A percentile compares a stretch with the other conserved stretches of the same genome.
Evolutionary conservation across 2,113 vertebrate species (phyloP).

Genomic region (Natator depressus): DNA sequence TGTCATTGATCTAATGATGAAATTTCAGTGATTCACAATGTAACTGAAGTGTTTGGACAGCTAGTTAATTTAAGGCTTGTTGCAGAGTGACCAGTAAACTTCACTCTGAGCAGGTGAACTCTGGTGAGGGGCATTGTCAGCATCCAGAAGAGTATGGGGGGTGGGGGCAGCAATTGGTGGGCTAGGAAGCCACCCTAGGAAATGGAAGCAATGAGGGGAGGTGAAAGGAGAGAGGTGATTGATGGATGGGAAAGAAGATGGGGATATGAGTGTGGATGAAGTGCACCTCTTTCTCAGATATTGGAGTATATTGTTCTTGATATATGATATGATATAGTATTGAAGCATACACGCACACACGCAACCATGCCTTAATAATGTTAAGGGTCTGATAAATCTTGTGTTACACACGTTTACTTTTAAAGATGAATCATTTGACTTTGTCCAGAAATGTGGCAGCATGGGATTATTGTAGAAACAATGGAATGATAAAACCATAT

Average conservation of each 20-base stretch:
- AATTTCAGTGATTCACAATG: not conserved
- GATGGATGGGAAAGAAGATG: too few species aligned
- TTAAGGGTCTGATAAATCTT: not conserved
- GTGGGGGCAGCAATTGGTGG: not conserved
- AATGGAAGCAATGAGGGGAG: not conserved
- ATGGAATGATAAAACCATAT: not conserved
- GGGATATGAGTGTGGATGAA: too few species aligned
- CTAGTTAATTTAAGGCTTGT: not conserved
- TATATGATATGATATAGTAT: too few species aligned
- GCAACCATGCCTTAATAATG: not conserved
- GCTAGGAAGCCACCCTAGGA: not conserved
- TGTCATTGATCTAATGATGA: not conserved
- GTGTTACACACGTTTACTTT: not conserved
- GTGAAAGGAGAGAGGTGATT: not conserved
- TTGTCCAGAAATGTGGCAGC: not conserved
- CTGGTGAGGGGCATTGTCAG: not conserved
- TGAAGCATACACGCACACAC: too few species aligned
- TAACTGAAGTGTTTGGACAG: not conserved
- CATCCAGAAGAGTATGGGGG: not conserved
- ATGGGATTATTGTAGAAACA: not conserved
- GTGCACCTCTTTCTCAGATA: too few species aligned
- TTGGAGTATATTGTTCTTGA: too few species aligned
- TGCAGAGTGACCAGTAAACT: not conserved
- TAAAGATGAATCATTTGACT: not conserved
- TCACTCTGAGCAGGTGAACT: not conserved